Evolutionary conservation across 2,113 vertebrate species (phyloP).

Genomic region (Vidua chalybeata): DNA sequence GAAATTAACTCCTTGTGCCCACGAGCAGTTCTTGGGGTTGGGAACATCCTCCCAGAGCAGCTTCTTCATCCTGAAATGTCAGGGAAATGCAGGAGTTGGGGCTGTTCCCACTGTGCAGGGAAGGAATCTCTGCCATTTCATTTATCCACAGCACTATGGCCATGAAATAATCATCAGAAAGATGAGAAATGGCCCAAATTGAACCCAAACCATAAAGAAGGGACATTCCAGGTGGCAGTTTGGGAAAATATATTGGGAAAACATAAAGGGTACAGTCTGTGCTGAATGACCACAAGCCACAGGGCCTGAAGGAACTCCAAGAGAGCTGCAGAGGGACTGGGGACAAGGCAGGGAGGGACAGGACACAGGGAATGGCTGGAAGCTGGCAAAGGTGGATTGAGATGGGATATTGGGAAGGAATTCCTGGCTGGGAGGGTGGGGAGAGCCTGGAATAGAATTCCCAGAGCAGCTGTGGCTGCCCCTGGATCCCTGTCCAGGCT

Average conservation of each 20-base stretch:
- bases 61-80: conserved; percentile 85
- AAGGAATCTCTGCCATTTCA: not conserved
- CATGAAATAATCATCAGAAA: not conserved
- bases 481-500: not conserved
- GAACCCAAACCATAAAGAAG: not conserved
- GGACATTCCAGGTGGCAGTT: not conserved
- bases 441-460: rapidly evolving
- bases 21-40: conserved; percentile 94
- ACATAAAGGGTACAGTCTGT: not conserved
- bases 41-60: conserved; percentile 93
- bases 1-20: conserved; percentile 93
- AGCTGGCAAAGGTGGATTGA: not conserved
- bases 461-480: not conserved
- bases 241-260: not conserved
- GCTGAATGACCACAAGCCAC: not conserved
- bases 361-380: not conserved
- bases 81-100: not conserved
- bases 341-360: not conserved
- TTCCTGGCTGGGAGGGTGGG: not conserved
- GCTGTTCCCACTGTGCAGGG: not conserved
- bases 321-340: not conserved
- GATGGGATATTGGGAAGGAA: not conserved
- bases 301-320: not conserved
- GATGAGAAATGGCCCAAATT: not conserved
- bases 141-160: not conserved